These are phyloP conservation scores for Caenorhabditis afra DNA, from an alignment of 2,888 invertebrate genomes.

Conservation along the genomic window DNA sequence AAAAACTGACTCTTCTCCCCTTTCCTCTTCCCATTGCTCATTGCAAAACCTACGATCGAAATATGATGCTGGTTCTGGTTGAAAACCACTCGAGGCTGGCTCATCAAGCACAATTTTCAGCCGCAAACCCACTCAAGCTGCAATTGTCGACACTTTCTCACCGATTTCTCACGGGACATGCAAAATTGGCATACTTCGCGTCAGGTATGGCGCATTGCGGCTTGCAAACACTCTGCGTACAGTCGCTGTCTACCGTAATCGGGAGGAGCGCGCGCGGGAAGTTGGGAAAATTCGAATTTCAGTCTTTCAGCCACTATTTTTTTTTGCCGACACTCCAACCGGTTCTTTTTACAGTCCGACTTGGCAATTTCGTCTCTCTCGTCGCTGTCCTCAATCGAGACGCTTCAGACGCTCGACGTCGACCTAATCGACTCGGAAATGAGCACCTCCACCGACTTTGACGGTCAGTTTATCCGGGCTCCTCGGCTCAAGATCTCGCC, in stretches of 20 bases:
- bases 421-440: slow-evolving; percentile 25
- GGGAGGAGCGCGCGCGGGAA: background rate
- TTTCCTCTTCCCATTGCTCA: background rate
- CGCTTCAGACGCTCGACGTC: slow-evolving; percentile 19
- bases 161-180: slow-evolving; percentile 23
- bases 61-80: too few relatives aligned
- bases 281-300: background rate
- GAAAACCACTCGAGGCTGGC: too few relatives aligned
- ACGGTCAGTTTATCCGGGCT: slow-evolving; percentile 21
- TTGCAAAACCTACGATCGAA: too few relatives aligned
- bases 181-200: slow-evolving; percentile 32
- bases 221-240: slow-evolving; percentile 30
- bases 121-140: slow-evolving; percentile 17
- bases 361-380: slow-evolving; percentile 10
- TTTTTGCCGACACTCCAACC: background rate
- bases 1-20: background rate
- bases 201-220: slow-evolving; percentile 24
- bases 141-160: slow-evolving; percentile 32
- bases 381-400: slow-evolving; percentile 31
- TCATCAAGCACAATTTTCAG: slow-evolving; percentile 4
- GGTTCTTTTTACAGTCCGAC: slow-evolving; percentile 23
- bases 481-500: background rate
- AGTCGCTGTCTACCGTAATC: slow-evolving; percentile 16
- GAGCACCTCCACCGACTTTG: slow-evolving; percentile 34
- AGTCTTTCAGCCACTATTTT: background rate